These are phyloP conservation scores for Heteromyza rotundicornis DNA, from an alignment of 2,888 invertebrate species.

Conservation along the genomic window DNA sequence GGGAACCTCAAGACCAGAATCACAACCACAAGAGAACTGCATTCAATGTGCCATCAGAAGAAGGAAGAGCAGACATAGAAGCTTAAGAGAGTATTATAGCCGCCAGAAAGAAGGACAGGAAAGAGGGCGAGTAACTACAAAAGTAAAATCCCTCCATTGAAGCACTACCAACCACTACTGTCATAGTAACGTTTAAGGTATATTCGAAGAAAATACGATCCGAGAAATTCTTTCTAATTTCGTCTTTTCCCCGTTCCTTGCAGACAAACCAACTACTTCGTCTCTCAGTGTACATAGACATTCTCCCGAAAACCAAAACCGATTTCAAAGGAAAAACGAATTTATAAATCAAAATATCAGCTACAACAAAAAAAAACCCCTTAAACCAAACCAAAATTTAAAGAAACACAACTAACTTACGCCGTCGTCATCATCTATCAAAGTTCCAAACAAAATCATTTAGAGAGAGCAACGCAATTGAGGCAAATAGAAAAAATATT, in stretches of 20 bases:
- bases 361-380: neutral
- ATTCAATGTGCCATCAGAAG: conserved; percentile 29
- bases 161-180: neutral
- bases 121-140: conserved; percentile 5
- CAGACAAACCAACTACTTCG: neutral
- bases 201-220: neutral
- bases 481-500: too few species aligned
- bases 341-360: neutral
- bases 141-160: too few species aligned
- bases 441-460: conserved; percentile 1
- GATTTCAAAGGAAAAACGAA: neutral
- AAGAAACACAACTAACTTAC: too few species aligned
- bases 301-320: neutral
- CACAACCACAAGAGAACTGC: conserved; percentile 16
- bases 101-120: conserved; percentile 1
- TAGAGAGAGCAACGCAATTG: neutral
- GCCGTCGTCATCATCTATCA: neutral
- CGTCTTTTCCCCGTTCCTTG: neutral
- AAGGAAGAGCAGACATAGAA: conserved; percentile 11
- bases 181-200: neutral
- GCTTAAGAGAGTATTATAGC: conserved; percentile 22
- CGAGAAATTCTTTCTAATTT: neutral
- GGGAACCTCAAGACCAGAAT: too few species aligned
- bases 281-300: neutral
- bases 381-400: neutral